Conservation (phyloP, 2,797 vertebrate genomes). For the Carcharodon carcharias region DNA sequence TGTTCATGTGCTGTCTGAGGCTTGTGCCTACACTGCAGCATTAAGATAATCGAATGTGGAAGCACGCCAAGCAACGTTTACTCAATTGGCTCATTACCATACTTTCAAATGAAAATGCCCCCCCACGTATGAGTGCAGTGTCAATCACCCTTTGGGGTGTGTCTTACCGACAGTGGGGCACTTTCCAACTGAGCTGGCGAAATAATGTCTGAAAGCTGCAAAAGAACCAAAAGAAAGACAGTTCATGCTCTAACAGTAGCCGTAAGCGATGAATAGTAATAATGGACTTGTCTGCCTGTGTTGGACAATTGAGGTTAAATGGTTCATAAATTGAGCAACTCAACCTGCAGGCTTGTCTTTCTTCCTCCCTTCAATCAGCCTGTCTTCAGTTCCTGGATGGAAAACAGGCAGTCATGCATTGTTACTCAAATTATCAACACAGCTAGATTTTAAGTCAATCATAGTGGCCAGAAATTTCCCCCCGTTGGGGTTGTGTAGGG, state of each 20-base stretch:
- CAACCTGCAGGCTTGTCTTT: background rate
- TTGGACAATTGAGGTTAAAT: constrained; percentile 9
- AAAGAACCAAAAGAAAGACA: background rate
- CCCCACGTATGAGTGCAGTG: background rate
- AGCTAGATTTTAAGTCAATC: background rate
- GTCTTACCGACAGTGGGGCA: background rate
- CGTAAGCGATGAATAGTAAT: background rate
- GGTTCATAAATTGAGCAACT: background rate
- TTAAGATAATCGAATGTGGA: background rate
- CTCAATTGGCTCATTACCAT: background rate
- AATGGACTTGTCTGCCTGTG: background rate
- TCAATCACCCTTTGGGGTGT: background rate
- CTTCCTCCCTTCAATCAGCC: background rate
- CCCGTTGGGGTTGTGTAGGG: too few species aligned
- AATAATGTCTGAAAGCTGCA: background rate
- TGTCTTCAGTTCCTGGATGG: background rate
- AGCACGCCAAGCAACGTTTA: background rate
- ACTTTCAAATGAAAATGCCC: background rate
- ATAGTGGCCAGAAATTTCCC: too few species aligned
- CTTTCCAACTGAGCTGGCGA: background rate
- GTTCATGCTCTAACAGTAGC: background rate
- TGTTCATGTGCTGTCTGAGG: background rate
- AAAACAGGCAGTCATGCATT: background rate
- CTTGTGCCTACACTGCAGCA: background rate
- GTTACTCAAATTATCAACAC: background rate